Percentiles rank a stretch among this genome's conserved stretches.
These are phyloP conservation scores for Chaunax sp. DNA, from an alignment of 2,797 vertebrate genomes.

Conservation along the genomic window DNA sequence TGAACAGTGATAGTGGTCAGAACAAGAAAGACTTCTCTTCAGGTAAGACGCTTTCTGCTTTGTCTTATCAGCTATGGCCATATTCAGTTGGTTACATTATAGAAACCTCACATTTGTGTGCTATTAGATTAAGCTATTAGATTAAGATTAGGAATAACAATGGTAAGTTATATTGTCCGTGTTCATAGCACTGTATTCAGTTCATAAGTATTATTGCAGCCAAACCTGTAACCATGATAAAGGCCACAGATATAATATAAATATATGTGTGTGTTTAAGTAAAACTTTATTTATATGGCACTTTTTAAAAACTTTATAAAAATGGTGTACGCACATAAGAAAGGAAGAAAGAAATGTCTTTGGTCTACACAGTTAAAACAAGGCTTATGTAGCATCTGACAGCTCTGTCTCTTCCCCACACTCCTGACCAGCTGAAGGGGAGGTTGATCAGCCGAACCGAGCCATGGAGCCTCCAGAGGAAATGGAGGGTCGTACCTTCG, in stretches of 20 bases:
- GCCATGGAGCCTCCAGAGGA: constrained; percentile 88
- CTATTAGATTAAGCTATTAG: background rate
- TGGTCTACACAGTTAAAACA: background rate
- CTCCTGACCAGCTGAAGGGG: constrained; percentile 42
- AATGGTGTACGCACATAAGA: no score
- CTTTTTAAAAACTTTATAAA: no score
- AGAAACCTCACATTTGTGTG: background rate
- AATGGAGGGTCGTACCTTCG: constrained; percentile 90
- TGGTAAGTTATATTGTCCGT: background rate
- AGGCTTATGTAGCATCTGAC: background rate
- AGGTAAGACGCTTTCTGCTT: constrained; percentile 49
- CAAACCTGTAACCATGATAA: no score
- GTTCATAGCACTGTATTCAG: no score
- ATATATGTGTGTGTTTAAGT: no score
- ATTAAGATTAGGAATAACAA: constrained; percentile 48
- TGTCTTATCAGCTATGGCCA: background rate
- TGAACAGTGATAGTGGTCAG: constrained; percentile 43
- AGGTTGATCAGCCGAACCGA: constrained; percentile 38
- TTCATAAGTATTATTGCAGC: no score
- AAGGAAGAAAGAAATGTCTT: no score
- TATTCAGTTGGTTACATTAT: background rate
- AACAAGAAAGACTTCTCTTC: constrained; percentile 35
- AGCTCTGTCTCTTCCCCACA: constrained; percentile 10
- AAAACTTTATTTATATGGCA: no score
- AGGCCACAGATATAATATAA: no score